A percentile compares a stretch with the other conserved stretches of the same genome.
phyloP scores from a whole-genome alignment of 1,140 invertebrate genomes.

The Prorops nasuta region DNA sequence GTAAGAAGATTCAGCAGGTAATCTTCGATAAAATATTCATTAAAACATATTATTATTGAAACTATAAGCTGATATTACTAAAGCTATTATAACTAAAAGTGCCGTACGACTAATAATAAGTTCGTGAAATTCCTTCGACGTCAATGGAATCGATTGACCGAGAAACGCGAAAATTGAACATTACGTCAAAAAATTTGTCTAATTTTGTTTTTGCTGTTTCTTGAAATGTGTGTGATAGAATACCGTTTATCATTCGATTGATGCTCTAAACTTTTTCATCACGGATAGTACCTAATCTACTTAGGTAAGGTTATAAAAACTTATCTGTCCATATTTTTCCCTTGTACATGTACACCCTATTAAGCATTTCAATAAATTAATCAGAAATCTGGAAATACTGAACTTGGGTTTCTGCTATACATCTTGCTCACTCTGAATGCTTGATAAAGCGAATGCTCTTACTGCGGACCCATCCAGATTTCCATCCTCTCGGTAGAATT shows the following conservation, averaged over 20 bases:
- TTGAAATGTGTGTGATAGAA: no score
- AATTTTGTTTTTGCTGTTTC: no score
- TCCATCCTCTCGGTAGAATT: constrained; percentile 36
- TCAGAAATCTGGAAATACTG: constrained; percentile 45
- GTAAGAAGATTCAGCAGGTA: constrained; percentile 44
- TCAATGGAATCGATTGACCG: constrained; percentile 12
- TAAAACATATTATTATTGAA: constrained; percentile 21
- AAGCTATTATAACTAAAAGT: constrained; percentile 6
- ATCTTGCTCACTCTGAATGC: constrained; percentile 26
- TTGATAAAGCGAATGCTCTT: constrained; percentile 22
- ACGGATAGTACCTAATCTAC: constrained; percentile 28
- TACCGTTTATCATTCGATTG: no score
- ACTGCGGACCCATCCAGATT: constrained; percentile 38
- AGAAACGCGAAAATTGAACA: no score
- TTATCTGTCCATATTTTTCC: constrained; percentile 42
- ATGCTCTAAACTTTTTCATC: no score
- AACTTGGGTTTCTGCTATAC: constrained; percentile 44
- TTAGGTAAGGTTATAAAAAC: constrained; percentile 44
- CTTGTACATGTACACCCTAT: constrained; percentile 46
- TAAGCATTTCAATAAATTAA: constrained; percentile 45
- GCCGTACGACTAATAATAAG: neutral
- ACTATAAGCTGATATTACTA: constrained; percentile 12
- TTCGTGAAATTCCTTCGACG: constrained; percentile 17
- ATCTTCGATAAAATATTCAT: constrained; percentile 38
- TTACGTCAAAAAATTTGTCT: no score